phyloP scores from a whole-genome alignment of 2,797 vertebrate species.

The Syncerus caffer region DNA sequence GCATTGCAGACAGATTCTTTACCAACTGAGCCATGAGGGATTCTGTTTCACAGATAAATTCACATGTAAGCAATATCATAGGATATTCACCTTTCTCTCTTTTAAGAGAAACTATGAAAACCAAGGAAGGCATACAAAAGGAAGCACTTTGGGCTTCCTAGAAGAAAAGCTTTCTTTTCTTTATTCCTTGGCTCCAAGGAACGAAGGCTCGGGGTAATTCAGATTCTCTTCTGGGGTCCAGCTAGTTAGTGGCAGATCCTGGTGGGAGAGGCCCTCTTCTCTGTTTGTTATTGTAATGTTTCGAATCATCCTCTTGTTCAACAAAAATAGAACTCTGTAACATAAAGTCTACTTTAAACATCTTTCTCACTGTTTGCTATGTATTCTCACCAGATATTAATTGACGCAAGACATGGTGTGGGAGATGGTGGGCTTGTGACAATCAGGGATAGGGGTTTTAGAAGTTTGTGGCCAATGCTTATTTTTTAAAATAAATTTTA shows the following conservation, averaged over 20 bases:
- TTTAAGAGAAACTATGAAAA: conserved; percentile 2
- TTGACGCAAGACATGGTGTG: not conserved
- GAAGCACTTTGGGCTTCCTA: not conserved
- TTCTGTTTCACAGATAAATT: not conserved
- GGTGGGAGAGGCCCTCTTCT: not conserved
- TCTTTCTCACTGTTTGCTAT: not conserved
- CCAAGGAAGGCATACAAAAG: not conserved
- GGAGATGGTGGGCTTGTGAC: not conserved
- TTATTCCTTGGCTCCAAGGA: conserved; percentile 4
- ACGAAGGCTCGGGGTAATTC: not conserved
- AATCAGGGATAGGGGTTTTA: not conserved
- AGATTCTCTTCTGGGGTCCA: not conserved
- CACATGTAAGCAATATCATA: not conserved
- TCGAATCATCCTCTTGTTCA: not conserved
- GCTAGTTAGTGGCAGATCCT: not conserved
- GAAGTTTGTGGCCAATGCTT: not conserved
- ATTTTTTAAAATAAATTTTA: not conserved
- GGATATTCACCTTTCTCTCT: not conserved
- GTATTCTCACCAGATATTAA: not conserved
- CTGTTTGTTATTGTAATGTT: not conserved
- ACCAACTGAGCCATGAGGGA: not conserved
- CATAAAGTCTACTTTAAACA: not conserved
- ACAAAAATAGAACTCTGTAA: not conserved
- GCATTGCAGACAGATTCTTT: not conserved
- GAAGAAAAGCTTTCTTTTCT: not conserved